Base-by-base conservation (phyloP, 2,797 vertebrate species). In the Buceros bicornis region DNA sequence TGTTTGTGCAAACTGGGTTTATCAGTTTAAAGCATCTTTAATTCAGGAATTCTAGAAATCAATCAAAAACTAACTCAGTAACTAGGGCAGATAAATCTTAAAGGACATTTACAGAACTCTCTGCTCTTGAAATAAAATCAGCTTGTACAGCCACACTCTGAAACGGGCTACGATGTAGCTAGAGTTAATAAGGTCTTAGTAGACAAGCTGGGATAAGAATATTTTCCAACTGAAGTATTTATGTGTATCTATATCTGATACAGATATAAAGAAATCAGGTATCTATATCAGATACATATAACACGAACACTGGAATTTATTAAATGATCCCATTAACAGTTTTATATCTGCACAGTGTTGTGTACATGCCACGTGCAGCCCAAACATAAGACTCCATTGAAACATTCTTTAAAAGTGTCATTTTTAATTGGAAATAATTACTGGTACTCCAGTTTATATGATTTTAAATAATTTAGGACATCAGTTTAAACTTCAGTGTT, bases 1-100 rank as follows among this genome's bases (percentile, higher is more conserved):
- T 56, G 56, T 70, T 92, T 90, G 56, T 47, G 54, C 66, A 82
- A 86, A 51, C 35, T 50, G 51, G 8, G 35, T 57, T 96, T 93
- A 95, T 94, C 82, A 79, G 43, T 64, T 88, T 45, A 82, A 92
- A 86, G 26, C 53, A 95, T 87, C 86, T 96, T 93, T 90, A 96
- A 94, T 81, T 95, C 66, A 90, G 84, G 72, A 96, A 74, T 87
- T 80, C 53, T 51, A 71, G 76, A 83, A 97, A 90, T 50, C 87
- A 88, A 65, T 95, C 77, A 90, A 82, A 90, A 92, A 14, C 37
- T 45, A 71, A 61, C 58, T 81, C 53, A 57, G 80, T 56, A 66
- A 80, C 42, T 85, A 69, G 43, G 70, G 61, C 43, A 94, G 85
- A 94, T 72, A 90, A 86, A 86, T 82, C 40, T 80, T 82, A 65